Conservation (phyloP, 2,888 invertebrate species). For the Argyresthia goedartella region DNA sequence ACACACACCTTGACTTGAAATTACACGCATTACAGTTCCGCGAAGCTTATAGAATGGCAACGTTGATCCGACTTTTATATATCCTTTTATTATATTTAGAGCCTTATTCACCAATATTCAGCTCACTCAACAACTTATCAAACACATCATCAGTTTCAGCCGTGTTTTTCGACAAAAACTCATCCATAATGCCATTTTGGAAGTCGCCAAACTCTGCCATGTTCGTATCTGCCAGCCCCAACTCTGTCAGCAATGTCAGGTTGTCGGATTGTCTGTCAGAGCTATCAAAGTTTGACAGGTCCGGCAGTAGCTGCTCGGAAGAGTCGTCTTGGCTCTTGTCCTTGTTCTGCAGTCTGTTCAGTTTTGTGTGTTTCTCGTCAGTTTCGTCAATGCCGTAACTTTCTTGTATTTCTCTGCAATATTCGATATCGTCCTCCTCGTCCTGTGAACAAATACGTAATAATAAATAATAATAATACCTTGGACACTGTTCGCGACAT, state of each 20-base stretch:
- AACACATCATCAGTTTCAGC: slow-evolving; percentile 41
- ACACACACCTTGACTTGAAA: too few relatives aligned
- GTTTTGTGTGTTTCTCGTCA: slow-evolving; percentile 51
- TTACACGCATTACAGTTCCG: too few relatives aligned
- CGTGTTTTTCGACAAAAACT: slow-evolving; percentile 27
- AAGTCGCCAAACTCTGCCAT: slow-evolving; percentile 47
- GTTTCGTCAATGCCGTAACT: slow-evolving; percentile 53
- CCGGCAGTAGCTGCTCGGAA: slow-evolving; percentile 43
- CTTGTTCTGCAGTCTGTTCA: slow-evolving; percentile 35
- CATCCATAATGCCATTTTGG: slow-evolving; percentile 47
- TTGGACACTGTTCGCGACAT: too few relatives aligned
- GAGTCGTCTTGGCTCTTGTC: slow-evolving; percentile 41
- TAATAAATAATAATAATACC: slow-evolving; percentile 4
- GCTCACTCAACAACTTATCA: slow-evolving; percentile 51
- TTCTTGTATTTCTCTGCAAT: slow-evolving; percentile 56
- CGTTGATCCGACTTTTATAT: too few relatives aligned
- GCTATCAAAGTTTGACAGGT: background rate
- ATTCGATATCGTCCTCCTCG: slow-evolving; percentile 70
- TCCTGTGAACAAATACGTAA: slow-evolving; percentile 48
- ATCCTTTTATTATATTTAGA: background rate
- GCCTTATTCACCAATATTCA: slow-evolving; percentile 33
- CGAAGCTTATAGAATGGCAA: too few relatives aligned
- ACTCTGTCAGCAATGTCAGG: slow-evolving; percentile 62
- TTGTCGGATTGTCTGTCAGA: slow-evolving; percentile 26
- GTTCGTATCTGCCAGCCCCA: slow-evolving; percentile 68